Evolutionary conservation across 2,113 vertebrate species (phyloP).

Genomic region (Lagenorhynchus albirostris): DNA sequence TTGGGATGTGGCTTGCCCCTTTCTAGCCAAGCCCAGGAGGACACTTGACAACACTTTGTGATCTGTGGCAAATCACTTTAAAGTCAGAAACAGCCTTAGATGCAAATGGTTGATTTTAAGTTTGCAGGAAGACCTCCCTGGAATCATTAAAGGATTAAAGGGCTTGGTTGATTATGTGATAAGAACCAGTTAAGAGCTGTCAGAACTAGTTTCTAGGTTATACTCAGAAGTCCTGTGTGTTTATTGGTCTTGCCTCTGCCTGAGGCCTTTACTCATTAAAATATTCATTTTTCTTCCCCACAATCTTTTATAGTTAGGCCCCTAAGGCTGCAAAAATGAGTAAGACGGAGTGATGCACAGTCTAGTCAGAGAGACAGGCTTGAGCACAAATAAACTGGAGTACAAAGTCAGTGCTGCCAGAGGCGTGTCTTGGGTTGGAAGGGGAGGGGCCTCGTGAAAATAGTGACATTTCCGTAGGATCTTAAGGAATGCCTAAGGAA

Average conservation of each 20-base stretch:
- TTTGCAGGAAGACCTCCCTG: neutral
- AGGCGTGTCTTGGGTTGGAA: neutral
- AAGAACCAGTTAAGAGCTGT: slow-evolving; percentile 6
- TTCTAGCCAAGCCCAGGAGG: neutral
- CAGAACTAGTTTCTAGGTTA: neutral
- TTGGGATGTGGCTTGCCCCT: neutral
- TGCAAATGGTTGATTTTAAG: slow-evolving; percentile 2
- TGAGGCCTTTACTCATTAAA: slow-evolving; percentile 41
- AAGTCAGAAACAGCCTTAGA: neutral
- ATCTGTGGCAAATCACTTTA: neutral
- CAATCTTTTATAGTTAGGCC: neutral
- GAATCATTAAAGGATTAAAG: neutral
- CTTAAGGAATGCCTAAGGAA: neutral
- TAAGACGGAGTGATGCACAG: slow-evolving; percentile 45
- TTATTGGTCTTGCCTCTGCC: neutral
- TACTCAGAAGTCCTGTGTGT: neutral
- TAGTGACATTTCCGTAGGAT: neutral
- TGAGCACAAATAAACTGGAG: neutral
- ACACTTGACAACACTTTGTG: neutral
- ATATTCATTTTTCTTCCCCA: slow-evolving; percentile 16
- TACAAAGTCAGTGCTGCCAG: neutral
- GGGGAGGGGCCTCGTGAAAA: neutral
- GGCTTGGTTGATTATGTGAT: neutral
- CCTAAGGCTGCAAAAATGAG: slow-evolving; percentile 27
- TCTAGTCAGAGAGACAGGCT: neutral